phyloP scores from a whole-genome alignment of 2,888 invertebrate species.

The Podabrus alpinus region DNA sequence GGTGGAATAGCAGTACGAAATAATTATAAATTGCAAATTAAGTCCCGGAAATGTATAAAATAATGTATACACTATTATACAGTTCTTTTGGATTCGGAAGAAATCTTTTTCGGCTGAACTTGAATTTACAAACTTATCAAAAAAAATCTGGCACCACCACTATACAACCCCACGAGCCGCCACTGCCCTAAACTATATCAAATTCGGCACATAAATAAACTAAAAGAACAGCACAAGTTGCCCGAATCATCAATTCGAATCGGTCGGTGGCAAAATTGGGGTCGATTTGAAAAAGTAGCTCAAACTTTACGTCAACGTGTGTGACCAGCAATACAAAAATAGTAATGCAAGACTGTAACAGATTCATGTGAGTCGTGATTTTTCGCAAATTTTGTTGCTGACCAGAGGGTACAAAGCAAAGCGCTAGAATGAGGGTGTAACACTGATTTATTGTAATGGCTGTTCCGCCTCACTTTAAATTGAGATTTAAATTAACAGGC shows the following conservation, averaged over 20 bases:
- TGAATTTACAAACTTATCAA: no score
- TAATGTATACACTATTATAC: no score
- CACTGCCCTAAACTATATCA: conserved; percentile 33
- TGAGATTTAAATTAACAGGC: conserved; percentile 57
- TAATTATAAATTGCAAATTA: no score
- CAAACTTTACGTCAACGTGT: conserved; percentile 17
- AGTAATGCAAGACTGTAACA: conserved; percentile 15
- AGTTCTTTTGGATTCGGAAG: no score
- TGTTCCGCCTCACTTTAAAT: conserved; percentile 56
- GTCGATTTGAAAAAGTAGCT: conserved; percentile 21
- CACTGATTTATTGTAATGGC: conserved; percentile 56
- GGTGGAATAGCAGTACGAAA: no score
- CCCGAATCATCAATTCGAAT: conserved; percentile 47
- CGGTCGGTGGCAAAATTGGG: conserved; percentile 39
- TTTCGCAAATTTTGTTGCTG: conserved; percentile 17
- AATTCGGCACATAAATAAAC: conserved; percentile 36
- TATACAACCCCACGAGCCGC: no score
- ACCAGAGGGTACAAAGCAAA: conserved; percentile 33
- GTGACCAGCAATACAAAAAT: conserved; percentile 4
- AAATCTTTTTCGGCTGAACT: no score
- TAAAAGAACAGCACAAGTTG: conserved; percentile 40
- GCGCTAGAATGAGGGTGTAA: conserved; percentile 45
- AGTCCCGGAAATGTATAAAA: no score
- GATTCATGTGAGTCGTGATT: conserved; percentile 15
- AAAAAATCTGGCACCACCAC: no score